These are phyloP conservation scores for Hipposideros armiger DNA, from an alignment of 2,113 vertebrate genomes.

Conservation along the genomic window DNA sequence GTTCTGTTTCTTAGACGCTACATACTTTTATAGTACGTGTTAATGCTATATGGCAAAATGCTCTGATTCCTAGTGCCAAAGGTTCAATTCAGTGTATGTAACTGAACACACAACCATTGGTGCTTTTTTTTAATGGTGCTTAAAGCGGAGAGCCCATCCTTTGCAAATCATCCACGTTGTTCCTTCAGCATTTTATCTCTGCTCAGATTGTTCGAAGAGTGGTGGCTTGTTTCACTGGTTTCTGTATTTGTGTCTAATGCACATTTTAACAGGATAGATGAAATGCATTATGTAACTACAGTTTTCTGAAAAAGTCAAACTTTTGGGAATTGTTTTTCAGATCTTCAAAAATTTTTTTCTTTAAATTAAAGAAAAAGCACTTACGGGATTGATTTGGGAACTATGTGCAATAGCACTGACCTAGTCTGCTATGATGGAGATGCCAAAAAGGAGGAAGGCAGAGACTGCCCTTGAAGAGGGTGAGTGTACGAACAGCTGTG, in stretches of 20 bases:
- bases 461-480: not conserved
- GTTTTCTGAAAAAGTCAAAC: slow-evolving; percentile 83
- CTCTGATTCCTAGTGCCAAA: slow-evolving; percentile 45
- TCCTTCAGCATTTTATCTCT: slow-evolving; percentile 80
- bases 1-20: slow-evolving; percentile 72
- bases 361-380: slow-evolving; percentile 77
- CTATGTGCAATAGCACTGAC: not conserved
- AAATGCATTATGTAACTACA: not conserved
- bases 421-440: not conserved
- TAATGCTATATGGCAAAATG: slow-evolving; percentile 57
- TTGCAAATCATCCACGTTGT: slow-evolving; percentile 69
- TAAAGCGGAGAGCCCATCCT: slow-evolving; percentile 61
- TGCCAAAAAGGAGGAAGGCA: not conserved
- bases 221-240: slow-evolving; percentile 73
- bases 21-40: slow-evolving; percentile 76
- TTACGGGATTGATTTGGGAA: not conserved
- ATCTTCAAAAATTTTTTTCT: slow-evolving; percentile 88
- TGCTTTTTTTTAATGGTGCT: slow-evolving; percentile 73
- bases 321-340: slow-evolving; percentile 86
- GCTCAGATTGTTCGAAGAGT: slow-evolving; percentile 82
- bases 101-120: slow-evolving; percentile 54
- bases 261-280: too few relatives aligned
- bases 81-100: slow-evolving; percentile 78
- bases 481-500: not conserved
- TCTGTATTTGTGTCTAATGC: too few relatives aligned